These are phyloP conservation scores for Enteromius fasciolatus DNA, from an alignment of 2,797 vertebrate species.

Conservation along the genomic window DNA sequence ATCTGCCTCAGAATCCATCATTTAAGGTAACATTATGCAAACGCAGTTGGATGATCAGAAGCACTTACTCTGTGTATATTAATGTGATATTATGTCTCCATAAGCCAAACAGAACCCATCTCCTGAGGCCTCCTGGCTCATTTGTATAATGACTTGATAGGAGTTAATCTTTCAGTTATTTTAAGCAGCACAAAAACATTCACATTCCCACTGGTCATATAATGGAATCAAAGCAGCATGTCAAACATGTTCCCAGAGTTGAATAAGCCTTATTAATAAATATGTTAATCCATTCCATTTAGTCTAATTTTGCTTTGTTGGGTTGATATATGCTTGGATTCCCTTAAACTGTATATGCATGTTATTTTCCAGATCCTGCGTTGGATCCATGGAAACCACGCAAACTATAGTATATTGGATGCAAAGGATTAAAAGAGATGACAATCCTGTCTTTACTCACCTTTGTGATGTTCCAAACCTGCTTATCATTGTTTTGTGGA, in stretches of 20 bases:
- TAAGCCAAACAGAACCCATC: conserved; percentile 32
- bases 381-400: not conserved
- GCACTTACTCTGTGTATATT: conserved; percentile 30
- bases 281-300: conserved; percentile 23
- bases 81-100: conserved; percentile 41
- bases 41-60: not conserved
- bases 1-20: not conserved
- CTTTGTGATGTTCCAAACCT: not conserved
- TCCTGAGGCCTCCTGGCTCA: conserved; percentile 40
- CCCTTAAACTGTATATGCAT: not conserved
- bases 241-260: not conserved
- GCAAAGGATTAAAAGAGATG: not conserved
- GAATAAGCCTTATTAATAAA: conserved; percentile 7
- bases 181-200: conserved; percentile 1
- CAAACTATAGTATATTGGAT: not conserved
- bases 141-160: conserved; percentile 55
- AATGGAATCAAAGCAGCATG: conserved; percentile 31
- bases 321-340: conserved; percentile 39
- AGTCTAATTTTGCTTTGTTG: conserved; percentile 10
- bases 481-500: not conserved
- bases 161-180: conserved; percentile 49
- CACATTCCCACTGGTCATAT: conserved; percentile 20
- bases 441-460: not conserved
- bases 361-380: not conserved
- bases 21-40: conserved; percentile 1